Base-by-base conservation (phyloP, 2,888 invertebrate genomes). In the Disparrhopalites patrizii region DNA sequence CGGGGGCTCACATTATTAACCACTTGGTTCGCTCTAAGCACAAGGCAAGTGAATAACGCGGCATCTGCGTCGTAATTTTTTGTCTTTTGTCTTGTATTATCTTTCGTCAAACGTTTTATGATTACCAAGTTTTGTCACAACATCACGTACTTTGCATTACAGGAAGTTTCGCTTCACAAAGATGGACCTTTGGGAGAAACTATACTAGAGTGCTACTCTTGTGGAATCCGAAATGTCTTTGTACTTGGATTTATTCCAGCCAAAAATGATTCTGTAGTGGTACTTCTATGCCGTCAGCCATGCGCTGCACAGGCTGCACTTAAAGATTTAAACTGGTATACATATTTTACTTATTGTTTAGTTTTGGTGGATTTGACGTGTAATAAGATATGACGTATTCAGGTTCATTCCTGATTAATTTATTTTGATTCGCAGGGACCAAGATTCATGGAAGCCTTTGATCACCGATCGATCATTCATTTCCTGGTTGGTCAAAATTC, bases 11-110 rank as follows among this genome's bases (percentile, higher is more conserved):
- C 78, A 97, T 99, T 75, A 93, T 99, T 76, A 98, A 98, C 80
- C 99, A 99, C 81, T 83, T 99, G 78, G 99, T 99, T 69, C 85
- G 98, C 71, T 96, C 98, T n/a, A 97, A 97, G 80, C 97, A 99
- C 79, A 98, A 98, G 79, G 80, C 80, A 68, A 67, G 47, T 18
- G 23, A 8, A 2, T 67, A 47, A n/a, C n/a, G n/a, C n/a, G n/a
- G n/a, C n/a, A n/a, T 62, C 50, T 20, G 10, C 10, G 3, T 51
- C 23, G 38, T 20, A 30, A 15, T 55, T 10, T 30, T 58, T 7
- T 31, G 27, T 30, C 4, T 10, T 40, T 13, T 40, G 3, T 18
- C 18, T n/a, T n/a, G n/a, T 43, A 43, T 43, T 43, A 10, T 43
- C 43, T 43, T 15, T 43, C 5, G 43, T 43, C 15, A 10, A n/a